Evolutionary conservation across 2,113 vertebrate genomes (phyloP).

Genomic region (Pseudonaja textilis): DNA sequence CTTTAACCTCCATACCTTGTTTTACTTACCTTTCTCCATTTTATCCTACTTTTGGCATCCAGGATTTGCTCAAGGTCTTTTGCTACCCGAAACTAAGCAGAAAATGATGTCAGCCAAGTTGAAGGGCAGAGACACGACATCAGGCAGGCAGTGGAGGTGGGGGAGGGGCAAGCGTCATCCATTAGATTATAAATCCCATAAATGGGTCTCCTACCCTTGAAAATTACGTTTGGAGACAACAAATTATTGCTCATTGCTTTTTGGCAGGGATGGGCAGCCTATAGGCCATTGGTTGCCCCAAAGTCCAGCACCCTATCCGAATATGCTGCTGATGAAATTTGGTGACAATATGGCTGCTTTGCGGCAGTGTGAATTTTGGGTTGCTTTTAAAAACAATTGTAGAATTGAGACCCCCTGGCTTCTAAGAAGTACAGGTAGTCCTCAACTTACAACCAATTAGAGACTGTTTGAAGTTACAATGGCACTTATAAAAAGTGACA

Average conservation of each 20-base stretch:
- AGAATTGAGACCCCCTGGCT: not conserved
- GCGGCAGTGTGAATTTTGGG: not conserved
- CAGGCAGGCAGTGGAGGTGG: not conserved
- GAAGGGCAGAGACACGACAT: not conserved
- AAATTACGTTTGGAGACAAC: not conserved
- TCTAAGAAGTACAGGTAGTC: not conserved
- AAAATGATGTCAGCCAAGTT: not conserved
- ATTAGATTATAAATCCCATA: not conserved
- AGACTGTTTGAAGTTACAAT: too few species aligned
- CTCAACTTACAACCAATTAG: too few species aligned
- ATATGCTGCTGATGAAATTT: not conserved
- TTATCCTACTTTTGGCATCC: not conserved
- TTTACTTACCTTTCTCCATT: not conserved
- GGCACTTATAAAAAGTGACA: too few species aligned
- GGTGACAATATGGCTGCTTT: not conserved
- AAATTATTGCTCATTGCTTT: not conserved
- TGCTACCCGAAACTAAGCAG: not conserved
- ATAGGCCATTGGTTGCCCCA: not conserved
- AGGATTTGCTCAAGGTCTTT: not conserved
- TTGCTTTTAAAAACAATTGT: not conserved
- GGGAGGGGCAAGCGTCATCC: not conserved
- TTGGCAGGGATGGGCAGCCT: not conserved
- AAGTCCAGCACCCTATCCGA: not conserved
- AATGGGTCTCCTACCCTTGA: not conserved
- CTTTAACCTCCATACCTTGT: not conserved